phyloP scores from a whole-genome alignment of 2,797 vertebrate species.

The Masticophis lateralis region DNA sequence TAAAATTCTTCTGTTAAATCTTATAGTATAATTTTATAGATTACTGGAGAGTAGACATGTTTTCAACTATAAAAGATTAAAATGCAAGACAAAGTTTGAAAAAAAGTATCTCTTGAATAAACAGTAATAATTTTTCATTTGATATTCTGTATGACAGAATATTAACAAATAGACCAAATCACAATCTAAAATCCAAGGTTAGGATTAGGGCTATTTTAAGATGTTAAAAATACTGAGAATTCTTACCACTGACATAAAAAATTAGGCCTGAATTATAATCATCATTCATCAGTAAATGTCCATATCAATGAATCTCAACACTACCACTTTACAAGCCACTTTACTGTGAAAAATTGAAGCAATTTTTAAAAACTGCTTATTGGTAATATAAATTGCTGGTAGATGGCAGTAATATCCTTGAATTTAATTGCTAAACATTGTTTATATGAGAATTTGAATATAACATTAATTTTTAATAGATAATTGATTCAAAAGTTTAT shows the following conservation, averaged over 20 bases:
- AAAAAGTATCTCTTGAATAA: not conserved
- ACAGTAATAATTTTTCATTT: not conserved
- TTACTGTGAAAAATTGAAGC: not conserved
- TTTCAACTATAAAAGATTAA: not conserved
- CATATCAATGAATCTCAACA: not conserved
- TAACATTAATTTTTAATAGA: not conserved
- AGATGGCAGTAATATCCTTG: not conserved
- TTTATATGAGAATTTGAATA: conserved; percentile 5
- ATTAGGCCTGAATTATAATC: not conserved
- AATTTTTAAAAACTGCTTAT: not conserved
- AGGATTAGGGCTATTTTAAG: not conserved
- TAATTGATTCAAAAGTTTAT: not conserved
- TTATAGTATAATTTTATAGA: not conserved
- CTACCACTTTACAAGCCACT: not conserved
- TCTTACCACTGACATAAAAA: not conserved
- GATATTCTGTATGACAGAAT: not conserved
- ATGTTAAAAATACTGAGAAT: not conserved
- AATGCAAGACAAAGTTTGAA: not conserved
- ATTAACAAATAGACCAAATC: not conserved
- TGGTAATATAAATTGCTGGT: conserved; percentile 6
- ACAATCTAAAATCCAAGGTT: not conserved
- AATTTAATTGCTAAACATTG: conserved; percentile 16
- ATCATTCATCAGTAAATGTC: not conserved
- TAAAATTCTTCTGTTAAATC: not conserved
- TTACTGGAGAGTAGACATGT: not conserved